These are phyloP conservation scores for Watsonalla binaria DNA, from an alignment of 2,888 invertebrate species.

Conservation along the genomic window DNA sequence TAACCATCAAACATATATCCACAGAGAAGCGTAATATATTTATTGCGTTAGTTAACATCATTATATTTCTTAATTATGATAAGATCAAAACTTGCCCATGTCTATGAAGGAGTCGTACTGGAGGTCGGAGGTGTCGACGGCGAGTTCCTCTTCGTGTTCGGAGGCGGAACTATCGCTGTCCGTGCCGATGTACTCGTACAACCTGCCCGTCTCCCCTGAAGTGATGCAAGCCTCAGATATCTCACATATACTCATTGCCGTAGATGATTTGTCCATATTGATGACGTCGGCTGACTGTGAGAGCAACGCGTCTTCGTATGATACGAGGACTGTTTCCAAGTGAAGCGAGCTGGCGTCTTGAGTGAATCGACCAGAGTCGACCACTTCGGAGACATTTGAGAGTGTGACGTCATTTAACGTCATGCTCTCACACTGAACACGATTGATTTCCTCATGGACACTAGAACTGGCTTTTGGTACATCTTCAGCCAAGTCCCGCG, in stretches of 20 bases:
- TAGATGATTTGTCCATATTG: slow-evolving; percentile 58
- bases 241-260: slow-evolving; percentile 29
- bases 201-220: neutral
- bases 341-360: slow-evolving; percentile 63
- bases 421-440: slow-evolving; percentile 38
- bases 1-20: slow-evolving; percentile 35
- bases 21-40: slow-evolving; percentile 46
- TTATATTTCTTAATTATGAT: slow-evolving; percentile 25
- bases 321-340: slow-evolving; percentile 41
- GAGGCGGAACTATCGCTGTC: neutral
- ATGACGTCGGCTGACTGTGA: slow-evolving; percentile 59
- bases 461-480: slow-evolving; percentile 25
- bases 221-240: neutral
- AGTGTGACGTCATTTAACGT: slow-evolving; percentile 44
- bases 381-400: slow-evolving; percentile 58
- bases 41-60: slow-evolving; percentile 27
- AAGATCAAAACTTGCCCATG: slow-evolving; percentile 70
- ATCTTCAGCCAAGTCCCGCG: slow-evolving; percentile 30
- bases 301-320: slow-evolving; percentile 62
- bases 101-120: slow-evolving; percentile 76
- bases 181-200: neutral
- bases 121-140: slow-evolving; percentile 58
- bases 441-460: slow-evolving; percentile 32
- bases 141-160: slow-evolving; percentile 36
- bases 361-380: slow-evolving; percentile 65